Evolutionary conservation across 2,113 vertebrate species (phyloP).

Genomic region (Hippocampus abdominalis): DNA sequence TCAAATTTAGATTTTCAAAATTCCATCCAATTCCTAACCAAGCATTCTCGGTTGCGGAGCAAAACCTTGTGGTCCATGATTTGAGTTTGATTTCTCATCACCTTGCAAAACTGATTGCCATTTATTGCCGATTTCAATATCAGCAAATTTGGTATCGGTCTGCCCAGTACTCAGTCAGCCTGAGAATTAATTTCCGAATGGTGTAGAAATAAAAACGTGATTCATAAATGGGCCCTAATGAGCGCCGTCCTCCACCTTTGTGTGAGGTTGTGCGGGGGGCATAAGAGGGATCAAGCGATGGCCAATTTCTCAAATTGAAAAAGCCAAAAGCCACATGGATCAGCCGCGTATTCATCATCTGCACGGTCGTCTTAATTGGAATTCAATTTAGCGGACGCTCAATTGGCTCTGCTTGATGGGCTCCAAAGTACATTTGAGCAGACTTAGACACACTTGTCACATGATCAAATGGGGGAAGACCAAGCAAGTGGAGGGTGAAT

Average conservation of each 20-base stretch:
- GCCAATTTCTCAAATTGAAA: slow-evolving; percentile 54
- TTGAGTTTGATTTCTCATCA: too few relatives aligned
- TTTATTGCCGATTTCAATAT: too few relatives aligned
- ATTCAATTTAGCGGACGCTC: slow-evolving; percentile 60
- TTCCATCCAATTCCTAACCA: too few relatives aligned
- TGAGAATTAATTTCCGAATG: slow-evolving; percentile 52
- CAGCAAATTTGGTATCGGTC: neutral
- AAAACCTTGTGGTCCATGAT: too few relatives aligned
- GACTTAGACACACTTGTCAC: slow-evolving; percentile 80
- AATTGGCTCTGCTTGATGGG: slow-evolving; percentile 55
- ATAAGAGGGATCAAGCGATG: slow-evolving; percentile 45
- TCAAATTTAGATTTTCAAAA: too few relatives aligned
- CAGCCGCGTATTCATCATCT: slow-evolving; percentile 59
- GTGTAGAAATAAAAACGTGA: slow-evolving; percentile 35
- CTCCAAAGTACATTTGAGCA: slow-evolving; percentile 65
- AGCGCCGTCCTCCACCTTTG: slow-evolving; percentile 37
- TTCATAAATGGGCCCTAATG: slow-evolving; percentile 48
- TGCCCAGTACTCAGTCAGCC: neutral
- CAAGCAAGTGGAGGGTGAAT: slow-evolving; percentile 64
- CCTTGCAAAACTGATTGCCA: too few relatives aligned
- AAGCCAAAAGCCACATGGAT: slow-evolving; percentile 41
- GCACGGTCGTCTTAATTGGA: slow-evolving; percentile 58
- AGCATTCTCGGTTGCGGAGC: too few relatives aligned
- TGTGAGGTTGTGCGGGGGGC: slow-evolving; percentile 6
- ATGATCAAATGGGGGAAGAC: slow-evolving; percentile 73